Base-by-base conservation (phyloP, 2,113 vertebrate genomes). In the Stercorarius parasiticus region DNA sequence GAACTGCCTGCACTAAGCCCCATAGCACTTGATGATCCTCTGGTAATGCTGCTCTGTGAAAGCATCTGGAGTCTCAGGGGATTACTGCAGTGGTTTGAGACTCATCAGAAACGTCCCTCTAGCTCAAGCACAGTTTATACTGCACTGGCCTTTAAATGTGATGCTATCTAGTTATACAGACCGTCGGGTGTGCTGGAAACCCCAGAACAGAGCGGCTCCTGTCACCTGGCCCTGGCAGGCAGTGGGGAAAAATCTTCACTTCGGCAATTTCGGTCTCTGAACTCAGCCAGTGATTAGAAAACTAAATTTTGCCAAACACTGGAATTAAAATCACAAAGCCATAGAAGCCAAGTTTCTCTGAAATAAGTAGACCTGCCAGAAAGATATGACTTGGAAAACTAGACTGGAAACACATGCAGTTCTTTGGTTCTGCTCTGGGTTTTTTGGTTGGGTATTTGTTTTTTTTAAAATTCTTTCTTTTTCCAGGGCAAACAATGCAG, bases 271-370 rank as follows among this genome's bases (percentile, higher is more conserved):
- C 77, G 73, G 61, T 5, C 30, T 72, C 61, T 82, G 49, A 84
- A 80, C 62, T 90, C 74, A 91, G 49, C 4, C 73, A 73, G 49
- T 0, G 4, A 85, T 77, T 88, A 94, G 58, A 94, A 95, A 82
- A 56, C 4, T 53, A 61, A 79, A 93, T 80, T 95, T 90, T 94
- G 79, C 73, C 38, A 95, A 94, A 69, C 13, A 8, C 17, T 91
- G 66, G 73, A 93, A 94, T 94, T 91, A 93, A 96, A 96, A 80
- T 86, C 49, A 53, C 30, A 8, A 67, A 78, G 72, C 26, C 10
- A 52, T 32, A 69, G 52, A 91, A 88, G 81, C 45, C 58, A 92
- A 67, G 62, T 82, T 94, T 82, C 56, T 85, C 43, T 85, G 52
- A 89, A 95, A 58, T 61, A 87, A 76, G 36, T 45, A 84, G 73